Conservation (phyloP, 2,888 invertebrate species). For the Agrypnus murinus region DNA sequence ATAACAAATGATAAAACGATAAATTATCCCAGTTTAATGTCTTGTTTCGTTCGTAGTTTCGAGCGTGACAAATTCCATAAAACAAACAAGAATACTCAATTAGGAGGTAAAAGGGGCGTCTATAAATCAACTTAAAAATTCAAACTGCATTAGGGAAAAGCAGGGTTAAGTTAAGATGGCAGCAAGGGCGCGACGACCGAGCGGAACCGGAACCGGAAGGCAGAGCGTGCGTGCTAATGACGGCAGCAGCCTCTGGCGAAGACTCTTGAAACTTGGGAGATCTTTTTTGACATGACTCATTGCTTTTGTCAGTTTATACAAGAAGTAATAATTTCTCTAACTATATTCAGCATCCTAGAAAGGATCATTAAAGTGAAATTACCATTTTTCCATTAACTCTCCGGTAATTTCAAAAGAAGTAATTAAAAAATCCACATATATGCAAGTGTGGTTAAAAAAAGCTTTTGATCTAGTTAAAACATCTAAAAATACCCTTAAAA, state of each 20-base stretch:
- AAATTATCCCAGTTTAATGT: not conserved
- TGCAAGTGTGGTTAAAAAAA: not conserved
- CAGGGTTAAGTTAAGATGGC: conserved; percentile 60
- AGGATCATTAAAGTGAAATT: too few species aligned
- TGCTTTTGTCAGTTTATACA: conserved; percentile 51
- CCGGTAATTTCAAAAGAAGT: too few species aligned
- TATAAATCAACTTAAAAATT: conserved; percentile 68
- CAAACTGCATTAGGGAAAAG: conserved; percentile 65
- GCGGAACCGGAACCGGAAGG: conserved; percentile 69
- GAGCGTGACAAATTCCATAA: conserved; percentile 33
- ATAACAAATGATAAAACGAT: not conserved
- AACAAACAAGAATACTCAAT: conserved; percentile 67
- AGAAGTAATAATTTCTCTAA: conserved; percentile 43
- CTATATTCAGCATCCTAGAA: too few species aligned
- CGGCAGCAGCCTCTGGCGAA: conserved; percentile 59
- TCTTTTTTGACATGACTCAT: conserved; percentile 55
- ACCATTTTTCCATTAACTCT: too few species aligned
- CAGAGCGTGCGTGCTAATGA: conserved; percentile 71
- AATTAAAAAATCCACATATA: too few species aligned
- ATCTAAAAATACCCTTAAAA: conserved; percentile 44
- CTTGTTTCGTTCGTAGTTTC: conserved; percentile 1
- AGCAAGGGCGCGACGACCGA: conserved; percentile 62
- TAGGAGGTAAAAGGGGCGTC: conserved; percentile 61
- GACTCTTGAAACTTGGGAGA: conserved; percentile 54
- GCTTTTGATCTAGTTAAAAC: conserved; percentile 39